phyloP scores from a whole-genome alignment of 2,797 vertebrate species.

The Squalus acanthias region DNA sequence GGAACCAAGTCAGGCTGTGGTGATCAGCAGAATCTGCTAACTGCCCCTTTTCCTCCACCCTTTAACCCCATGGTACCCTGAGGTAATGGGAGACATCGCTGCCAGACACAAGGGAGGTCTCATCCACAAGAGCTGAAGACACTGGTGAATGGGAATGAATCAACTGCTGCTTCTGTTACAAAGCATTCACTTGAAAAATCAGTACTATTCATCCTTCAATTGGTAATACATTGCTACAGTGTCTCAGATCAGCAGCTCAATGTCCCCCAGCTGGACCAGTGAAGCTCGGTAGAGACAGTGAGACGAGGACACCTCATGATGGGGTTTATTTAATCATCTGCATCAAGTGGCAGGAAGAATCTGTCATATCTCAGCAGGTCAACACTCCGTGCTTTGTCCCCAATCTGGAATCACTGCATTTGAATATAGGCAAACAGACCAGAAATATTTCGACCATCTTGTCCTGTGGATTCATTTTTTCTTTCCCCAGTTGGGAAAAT shows the following conservation, averaged over 20 bases:
- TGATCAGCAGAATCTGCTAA: not conserved
- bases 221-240: not conserved
- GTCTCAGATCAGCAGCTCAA: not conserved
- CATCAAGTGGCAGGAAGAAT: not conserved
- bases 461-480: not conserved
- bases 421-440: not conserved
- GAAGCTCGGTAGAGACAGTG: not conserved
- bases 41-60: not conserved
- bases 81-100: not conserved
- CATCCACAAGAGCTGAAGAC: not conserved
- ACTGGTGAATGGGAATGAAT: not conserved
- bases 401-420: not conserved
- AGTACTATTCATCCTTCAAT: too few species aligned
- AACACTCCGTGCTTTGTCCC: not conserved
- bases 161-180: not conserved
- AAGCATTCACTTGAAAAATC: not conserved
- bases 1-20: not conserved
- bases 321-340: not conserved
- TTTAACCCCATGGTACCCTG: not conserved
- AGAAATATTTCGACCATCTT: not conserved
- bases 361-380: conserved; percentile 26
- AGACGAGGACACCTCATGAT: not conserved
- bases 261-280: not conserved
- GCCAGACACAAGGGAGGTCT: not conserved
- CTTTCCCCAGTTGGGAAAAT: not conserved